Percentiles rank a stretch among this genome's conserved stretches.
Conservation (phyloP, 1,140 invertebrate genomes). For the Gonatopus flavifemur region DNA sequence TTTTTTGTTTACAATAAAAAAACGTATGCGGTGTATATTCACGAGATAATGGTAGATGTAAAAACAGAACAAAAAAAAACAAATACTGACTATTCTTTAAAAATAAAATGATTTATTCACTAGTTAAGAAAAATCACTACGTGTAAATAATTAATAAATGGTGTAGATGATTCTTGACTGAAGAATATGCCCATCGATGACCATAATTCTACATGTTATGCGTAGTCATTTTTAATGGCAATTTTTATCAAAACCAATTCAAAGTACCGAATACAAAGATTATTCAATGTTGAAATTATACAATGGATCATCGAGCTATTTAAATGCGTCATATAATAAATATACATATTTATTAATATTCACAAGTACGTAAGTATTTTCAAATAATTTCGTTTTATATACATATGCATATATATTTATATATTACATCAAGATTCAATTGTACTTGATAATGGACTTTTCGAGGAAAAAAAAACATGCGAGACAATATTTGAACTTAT, state of each 20-base stretch:
- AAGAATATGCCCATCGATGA: background rate
- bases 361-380: constrained; percentile 16
- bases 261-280: constrained; percentile 21
- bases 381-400: too few species aligned
- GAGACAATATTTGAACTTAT: too few species aligned
- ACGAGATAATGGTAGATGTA: background rate
- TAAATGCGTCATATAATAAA: constrained; percentile 34
- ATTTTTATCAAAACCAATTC: constrained; percentile 15
- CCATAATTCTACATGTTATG: background rate
- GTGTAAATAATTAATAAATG: too few species aligned
- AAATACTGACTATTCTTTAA: constrained; percentile 6
- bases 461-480: too few species aligned
- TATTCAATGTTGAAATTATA: constrained; percentile 19
- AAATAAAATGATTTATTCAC: background rate
- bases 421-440: too few species aligned
- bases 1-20: background rate
- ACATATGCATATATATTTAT: too few species aligned
- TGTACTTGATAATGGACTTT: too few species aligned
- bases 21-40: background rate
- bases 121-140: too few species aligned
- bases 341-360: constrained; percentile 30
- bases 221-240: background rate
- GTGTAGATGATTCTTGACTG: background rate
- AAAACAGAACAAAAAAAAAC: background rate
- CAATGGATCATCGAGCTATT: constrained; percentile 23